A percentile compares a stretch with the other conserved stretches of the same genome.
phyloP scores from a whole-genome alignment of 2,113 vertebrate genomes.

The Percina caprodes region DNA sequence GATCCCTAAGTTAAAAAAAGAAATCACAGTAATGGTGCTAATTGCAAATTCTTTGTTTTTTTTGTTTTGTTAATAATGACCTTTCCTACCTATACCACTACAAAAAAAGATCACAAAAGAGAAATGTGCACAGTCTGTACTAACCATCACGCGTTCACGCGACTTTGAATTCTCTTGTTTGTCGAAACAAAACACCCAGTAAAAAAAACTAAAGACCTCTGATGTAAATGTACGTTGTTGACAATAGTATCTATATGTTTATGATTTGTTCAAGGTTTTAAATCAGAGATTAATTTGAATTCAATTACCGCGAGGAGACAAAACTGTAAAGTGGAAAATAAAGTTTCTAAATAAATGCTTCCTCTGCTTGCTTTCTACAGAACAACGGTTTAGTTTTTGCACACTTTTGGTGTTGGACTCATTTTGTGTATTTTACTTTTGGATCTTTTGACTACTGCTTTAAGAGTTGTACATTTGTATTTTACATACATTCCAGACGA shows the following conservation, averaged over 20 bases:
- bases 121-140: constrained; percentile 77
- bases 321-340: constrained; percentile 83
- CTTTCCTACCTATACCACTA: constrained; percentile 87
- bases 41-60: constrained; percentile 71
- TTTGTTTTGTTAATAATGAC: constrained; percentile 71
- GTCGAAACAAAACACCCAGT: constrained; percentile 56
- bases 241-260: constrained; percentile 58
- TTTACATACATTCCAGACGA: constrained; percentile 50
- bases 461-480: constrained; percentile 64
- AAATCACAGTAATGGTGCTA: constrained; percentile 92
- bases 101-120: constrained; percentile 69
- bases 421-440: constrained; percentile 47
- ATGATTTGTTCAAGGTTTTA: constrained; percentile 74
- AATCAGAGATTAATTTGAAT: constrained; percentile 75
- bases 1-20: constrained; percentile 86
- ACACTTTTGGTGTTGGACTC: constrained; percentile 76
- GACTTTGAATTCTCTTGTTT: constrained; percentile 44
- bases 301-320: constrained; percentile 58
- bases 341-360: constrained; percentile 86
- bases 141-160: constrained; percentile 54
- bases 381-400: constrained; percentile 69
- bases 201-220: constrained; percentile 64
- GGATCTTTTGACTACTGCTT: constrained; percentile 59
- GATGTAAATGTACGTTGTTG: constrained; percentile 72
- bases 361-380: constrained; percentile 81